Evolutionary conservation across 2,113 vertebrate genomes (phyloP).

Genomic region (Ciconia boyciana): DNA sequence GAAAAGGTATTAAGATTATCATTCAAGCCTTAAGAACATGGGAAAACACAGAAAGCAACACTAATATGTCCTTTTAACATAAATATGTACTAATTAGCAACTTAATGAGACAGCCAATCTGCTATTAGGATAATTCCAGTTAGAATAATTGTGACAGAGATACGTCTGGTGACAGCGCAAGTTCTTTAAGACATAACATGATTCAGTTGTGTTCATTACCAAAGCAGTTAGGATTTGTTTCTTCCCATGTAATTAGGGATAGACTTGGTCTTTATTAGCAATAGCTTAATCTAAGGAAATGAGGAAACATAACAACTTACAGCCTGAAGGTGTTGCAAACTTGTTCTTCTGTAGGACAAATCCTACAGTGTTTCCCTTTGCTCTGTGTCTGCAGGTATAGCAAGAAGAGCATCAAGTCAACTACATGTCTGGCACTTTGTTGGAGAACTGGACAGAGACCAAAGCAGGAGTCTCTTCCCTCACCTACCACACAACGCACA

Average conservation of each 20-base stretch:
- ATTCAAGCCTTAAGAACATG: slow-evolving; percentile 1
- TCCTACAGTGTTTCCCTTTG: not conserved
- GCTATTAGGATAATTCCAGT: not conserved
- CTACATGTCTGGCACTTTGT: not conserved
- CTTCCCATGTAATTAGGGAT: not conserved
- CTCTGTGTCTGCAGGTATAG: not conserved
- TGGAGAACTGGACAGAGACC: not conserved
- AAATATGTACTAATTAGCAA: not conserved
- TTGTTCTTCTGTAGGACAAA: not conserved
- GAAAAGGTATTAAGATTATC: not conserved
- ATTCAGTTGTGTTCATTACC: not conserved
- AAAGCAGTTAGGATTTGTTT: not conserved
- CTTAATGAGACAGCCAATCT: slow-evolving; percentile 1
- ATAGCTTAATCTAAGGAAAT: not conserved
- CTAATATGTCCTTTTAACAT: not conserved
- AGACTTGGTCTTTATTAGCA: not conserved
- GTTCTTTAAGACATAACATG: not conserved
- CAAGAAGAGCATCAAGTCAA: not conserved
- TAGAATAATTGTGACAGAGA: not conserved
- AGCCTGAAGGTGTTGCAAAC: not conserved
- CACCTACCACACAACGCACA: not conserved
- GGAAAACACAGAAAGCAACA: not conserved
- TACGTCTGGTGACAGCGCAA: not conserved
- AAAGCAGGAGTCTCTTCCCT: not conserved
- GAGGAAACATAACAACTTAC: not conserved